A percentile compares a stretch with the other conserved stretches of the same genome.
These are phyloP conservation scores for Heteromurus nitidus DNA, from an alignment of 2,888 invertebrate genomes.

Conservation along the genomic window DNA sequence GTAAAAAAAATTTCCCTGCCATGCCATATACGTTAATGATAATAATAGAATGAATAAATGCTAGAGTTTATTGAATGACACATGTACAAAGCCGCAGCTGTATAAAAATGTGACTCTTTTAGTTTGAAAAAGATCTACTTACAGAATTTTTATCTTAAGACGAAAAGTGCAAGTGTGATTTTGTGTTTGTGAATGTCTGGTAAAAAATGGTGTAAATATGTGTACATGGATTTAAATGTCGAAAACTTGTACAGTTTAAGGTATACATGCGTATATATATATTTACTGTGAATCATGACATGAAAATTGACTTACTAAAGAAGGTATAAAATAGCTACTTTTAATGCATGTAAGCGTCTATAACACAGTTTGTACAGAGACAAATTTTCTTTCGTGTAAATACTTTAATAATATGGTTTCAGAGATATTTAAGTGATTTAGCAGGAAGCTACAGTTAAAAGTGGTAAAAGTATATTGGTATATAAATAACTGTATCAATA, in stretches of 20 bases:
- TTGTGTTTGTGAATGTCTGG: slow-evolving; percentile 11
- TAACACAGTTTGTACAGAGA: too few species aligned
- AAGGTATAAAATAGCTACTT: too few species aligned
- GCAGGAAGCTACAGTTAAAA: too few species aligned
- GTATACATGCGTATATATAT: too few species aligned
- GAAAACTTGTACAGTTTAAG: too few species aligned
- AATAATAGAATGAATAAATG: not conserved
- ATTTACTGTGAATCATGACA: too few species aligned
- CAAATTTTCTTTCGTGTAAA: too few species aligned
- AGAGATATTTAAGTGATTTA: not conserved
- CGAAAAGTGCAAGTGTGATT: not conserved
- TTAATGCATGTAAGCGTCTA: too few species aligned
- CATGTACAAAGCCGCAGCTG: slow-evolving; percentile 2
- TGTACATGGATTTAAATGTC: too few species aligned
- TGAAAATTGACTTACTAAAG: too few species aligned
- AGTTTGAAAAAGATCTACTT: not conserved
- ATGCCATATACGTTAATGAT: not conserved
- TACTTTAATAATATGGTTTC: too few species aligned
- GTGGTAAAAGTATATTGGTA: not conserved
- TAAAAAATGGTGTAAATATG: not conserved
- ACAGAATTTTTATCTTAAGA: not conserved
- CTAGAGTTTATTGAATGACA: not conserved
- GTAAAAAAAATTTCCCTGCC: not conserved
- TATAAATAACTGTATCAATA: not conserved
- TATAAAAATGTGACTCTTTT: not conserved